Conservation (phyloP, 1,140 invertebrate species). For the Drosophila sproati region DNA sequence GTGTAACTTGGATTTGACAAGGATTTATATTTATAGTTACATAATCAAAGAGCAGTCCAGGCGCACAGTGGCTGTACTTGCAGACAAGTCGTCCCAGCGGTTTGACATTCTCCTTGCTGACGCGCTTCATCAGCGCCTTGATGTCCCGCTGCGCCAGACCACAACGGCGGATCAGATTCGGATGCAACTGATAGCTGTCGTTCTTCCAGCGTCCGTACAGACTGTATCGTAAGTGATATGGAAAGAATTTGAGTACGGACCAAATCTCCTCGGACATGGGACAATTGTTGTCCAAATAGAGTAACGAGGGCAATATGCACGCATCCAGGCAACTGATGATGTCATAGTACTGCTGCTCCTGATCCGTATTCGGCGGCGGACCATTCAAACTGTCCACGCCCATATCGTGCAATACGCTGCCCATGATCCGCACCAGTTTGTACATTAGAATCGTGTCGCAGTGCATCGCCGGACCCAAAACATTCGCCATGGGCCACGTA, state of each 20-base stretch:
- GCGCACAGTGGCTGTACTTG: conserved; percentile 98
- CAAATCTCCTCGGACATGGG: conserved; percentile 98
- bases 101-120: conserved; percentile 99
- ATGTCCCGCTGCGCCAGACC: conserved; percentile 95
- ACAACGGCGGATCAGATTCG: conserved; percentile 91
- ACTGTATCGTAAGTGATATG: conserved; percentile 96
- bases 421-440: conserved; percentile 90
- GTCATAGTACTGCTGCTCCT: conserved; percentile 86
- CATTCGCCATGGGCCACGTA: conserved; percentile 94
- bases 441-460: conserved; percentile 95
- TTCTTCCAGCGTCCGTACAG: conserved; percentile 98
- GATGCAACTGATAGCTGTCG: conserved; percentile 92
- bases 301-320: conserved; percentile 94
- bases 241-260: conserved; percentile 95
- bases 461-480: conserved; percentile 94
- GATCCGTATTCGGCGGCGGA: conserved; percentile 64
- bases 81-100: conserved; percentile 97
- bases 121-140: conserved; percentile 98
- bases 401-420: conserved; percentile 72
- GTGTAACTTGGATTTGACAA: too few species aligned
- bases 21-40: conserved; percentile 85
- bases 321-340: conserved; percentile 94
- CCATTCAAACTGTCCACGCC: conserved; percentile 75
- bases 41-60: conserved; percentile 98
- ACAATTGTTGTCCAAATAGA: conserved; percentile 96